Percentiles rank a stretch among this genome's conserved stretches.
These are phyloP conservation scores for Chaetodon trifascialis DNA, from an alignment of 2,113 vertebrate genomes.

Conservation along the genomic window DNA sequence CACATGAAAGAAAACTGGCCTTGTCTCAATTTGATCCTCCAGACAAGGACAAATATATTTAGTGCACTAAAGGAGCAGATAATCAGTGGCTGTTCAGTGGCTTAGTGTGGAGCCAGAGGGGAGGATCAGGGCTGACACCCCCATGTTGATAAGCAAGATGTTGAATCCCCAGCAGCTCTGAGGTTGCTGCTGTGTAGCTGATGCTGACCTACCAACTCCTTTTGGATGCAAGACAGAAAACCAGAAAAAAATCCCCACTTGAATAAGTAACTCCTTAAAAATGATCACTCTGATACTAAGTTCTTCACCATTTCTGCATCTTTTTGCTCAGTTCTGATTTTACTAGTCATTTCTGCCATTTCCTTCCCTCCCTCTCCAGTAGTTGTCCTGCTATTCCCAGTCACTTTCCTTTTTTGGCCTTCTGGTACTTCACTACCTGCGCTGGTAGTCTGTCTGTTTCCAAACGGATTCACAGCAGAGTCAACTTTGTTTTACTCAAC, in stretches of 20 bases:
- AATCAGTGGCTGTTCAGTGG: not conserved
- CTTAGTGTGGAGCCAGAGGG: not conserved
- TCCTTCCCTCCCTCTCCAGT: too few species aligned
- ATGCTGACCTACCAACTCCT: not conserved
- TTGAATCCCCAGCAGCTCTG: not conserved
- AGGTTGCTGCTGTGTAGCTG: not conserved
- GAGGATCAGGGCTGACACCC: not conserved
- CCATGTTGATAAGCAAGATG: not conserved
- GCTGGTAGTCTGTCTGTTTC: not conserved
- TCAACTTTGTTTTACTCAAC: not conserved
- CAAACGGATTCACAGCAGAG: not conserved
- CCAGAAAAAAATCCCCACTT: too few species aligned
- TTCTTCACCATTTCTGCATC: too few species aligned
- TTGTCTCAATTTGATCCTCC: not conserved
- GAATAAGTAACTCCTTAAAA: too few species aligned
- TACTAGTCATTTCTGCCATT: not conserved
- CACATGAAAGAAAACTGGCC: not conserved
- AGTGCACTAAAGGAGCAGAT: not conserved
- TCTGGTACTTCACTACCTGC: too few species aligned
- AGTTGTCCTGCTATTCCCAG: too few species aligned
- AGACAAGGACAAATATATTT: not conserved
- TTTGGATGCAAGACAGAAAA: not conserved
- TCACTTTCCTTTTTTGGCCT: too few species aligned
- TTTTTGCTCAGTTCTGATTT: not conserved
- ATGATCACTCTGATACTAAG: not conserved